Evolutionary conservation across 2,113 vertebrate genomes (phyloP), one percentile per base, ranked within the genome.

Genomic region (Zapornia atra): DNA sequence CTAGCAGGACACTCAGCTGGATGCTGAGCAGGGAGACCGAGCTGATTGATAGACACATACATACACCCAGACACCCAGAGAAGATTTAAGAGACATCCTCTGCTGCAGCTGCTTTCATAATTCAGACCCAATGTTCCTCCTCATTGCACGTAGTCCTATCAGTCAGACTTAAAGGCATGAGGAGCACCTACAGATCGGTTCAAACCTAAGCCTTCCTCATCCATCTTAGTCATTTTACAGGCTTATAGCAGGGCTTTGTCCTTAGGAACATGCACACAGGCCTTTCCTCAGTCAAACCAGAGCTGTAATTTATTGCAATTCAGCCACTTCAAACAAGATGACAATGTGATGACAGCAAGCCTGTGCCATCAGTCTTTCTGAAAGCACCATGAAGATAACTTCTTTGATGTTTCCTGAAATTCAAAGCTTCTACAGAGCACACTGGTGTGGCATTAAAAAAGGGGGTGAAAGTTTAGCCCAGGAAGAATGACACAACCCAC

Each of bases 281-380:
- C 51, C 68, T 88, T 78, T 90, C 71, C 82, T 86, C 4, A 0
- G 48, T 82, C 95, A 88, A 78, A 77, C 2, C 64, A 90, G 87
- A 63, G 71, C 75, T 73, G 81, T 80, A 76, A 90, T 77, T 90
- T 90, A 90, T 56, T 61, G 78, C 75, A 77, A 46, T 72, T 70
- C 73, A 90, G 66, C 54, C 87, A 88, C 85, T 95, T 90, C 56
- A 46, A 64, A 59, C 38, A 71, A 68, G 51, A 82, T 78, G 92
- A 90, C 92, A 95, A 81, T 10, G 86, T 90, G 93, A 88, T 94
- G 95, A 97, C 94, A 95, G 93, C 87, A 66, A 77, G 79, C 36
- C 78, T 73, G 66, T 15, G 42, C 82, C 91, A 96, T 88, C 94
- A 63, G 51, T 96, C 82, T 93, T 94, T 51, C 85, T 73, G 71